phyloP scores from a whole-genome alignment of 2,888 invertebrate genomes.

The Caenorhabditis sp. region DNA sequence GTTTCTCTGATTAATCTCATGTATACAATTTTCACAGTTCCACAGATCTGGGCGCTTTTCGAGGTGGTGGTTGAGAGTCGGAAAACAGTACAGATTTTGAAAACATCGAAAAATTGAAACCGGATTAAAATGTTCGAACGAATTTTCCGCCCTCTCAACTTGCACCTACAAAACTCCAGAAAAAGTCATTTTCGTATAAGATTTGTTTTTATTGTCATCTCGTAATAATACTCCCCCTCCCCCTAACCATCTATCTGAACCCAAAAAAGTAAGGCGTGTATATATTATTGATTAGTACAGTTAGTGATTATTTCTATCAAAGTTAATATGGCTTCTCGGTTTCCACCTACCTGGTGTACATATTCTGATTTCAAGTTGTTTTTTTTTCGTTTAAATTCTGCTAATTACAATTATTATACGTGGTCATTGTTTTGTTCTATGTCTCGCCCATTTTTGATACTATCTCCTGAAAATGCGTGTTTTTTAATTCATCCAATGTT shows the following conservation, averaged over 20 bases:
- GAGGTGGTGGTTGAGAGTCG: too few relatives aligned
- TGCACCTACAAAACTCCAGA: too few relatives aligned
- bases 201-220: background rate
- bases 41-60: too few relatives aligned
- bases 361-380: background rate
- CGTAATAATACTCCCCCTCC: background rate
- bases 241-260: too few relatives aligned
- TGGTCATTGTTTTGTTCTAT: background rate
- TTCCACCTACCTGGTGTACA: background rate
- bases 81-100: too few relatives aligned
- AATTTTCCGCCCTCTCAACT: too few relatives aligned
- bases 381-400: too few relatives aligned
- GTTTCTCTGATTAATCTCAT: background rate
- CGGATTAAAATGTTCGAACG: too few relatives aligned
- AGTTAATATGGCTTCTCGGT: too few relatives aligned
- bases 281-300: background rate
- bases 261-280: conserved; percentile 1
- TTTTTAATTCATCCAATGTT: too few relatives aligned
- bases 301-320: background rate
- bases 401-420: background rate
- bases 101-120: too few relatives aligned
- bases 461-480: background rate
- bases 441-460: background rate
- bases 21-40: background rate
- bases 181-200: background rate